Percentiles rank a stretch among this genome's conserved stretches.
These are phyloP conservation scores for Silvanus unidentatus DNA, from an alignment of 2,888 invertebrate genomes.

Conservation along the genomic window DNA sequence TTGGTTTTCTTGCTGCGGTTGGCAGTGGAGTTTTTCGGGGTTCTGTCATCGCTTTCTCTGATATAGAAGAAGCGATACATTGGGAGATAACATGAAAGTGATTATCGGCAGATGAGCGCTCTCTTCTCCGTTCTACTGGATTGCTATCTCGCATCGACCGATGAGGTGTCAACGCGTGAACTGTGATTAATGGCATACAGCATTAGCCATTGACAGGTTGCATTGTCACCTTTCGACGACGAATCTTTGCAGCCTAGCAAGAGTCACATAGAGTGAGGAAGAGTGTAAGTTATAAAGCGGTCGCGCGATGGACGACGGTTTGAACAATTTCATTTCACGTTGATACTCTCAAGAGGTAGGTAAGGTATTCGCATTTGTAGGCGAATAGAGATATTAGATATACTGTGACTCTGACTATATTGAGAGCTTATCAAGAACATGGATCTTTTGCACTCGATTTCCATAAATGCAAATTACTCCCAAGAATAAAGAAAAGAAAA, in stretches of 20 bases:
- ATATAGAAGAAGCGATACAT: conserved; percentile 16
- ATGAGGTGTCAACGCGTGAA: conserved; percentile 35
- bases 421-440: no score
- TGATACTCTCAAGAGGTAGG: no score
- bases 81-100: conserved; percentile 41
- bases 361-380: no score
- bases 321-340: no score
- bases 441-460: no score
- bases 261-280: no score
- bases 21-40: conserved; percentile 34
- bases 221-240: conserved; percentile 35
- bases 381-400: no score
- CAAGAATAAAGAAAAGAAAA: no score
- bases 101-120: conserved; percentile 42
- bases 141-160: conserved; percentile 36
- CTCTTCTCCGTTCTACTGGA: conserved; percentile 16
- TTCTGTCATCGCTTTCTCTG: conserved; percentile 31
- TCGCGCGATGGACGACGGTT: no score
- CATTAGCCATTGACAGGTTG: conserved; percentile 44
- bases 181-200: conserved; percentile 43
- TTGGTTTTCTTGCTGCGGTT: conserved; percentile 20
- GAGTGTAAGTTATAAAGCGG: no score
- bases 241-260: background rate
- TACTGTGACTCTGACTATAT: no score
- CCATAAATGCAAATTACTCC: no score